Evolutionary conservation across 2,797 vertebrate species (phyloP), one percentile per base, ranked within the genome.

Genomic region (Enteromius afrohamiltoni): DNA sequence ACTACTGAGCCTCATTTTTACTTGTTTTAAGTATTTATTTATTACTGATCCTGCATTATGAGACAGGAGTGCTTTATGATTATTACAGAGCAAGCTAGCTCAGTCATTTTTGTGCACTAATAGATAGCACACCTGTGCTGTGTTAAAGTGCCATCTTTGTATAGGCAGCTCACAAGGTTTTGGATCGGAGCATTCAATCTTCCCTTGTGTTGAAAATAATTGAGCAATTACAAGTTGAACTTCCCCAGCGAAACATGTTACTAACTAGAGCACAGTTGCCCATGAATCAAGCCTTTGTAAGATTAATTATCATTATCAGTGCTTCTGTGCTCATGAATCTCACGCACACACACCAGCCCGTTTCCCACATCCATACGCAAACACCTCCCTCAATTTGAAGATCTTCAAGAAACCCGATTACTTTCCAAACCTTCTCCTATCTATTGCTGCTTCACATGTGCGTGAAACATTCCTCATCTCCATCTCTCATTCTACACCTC

Each of bases 281-380:
- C 65, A 73, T 58, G n/a, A 80, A 85, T 83, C 67, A 81, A 70
- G 70, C 26, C 77, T 80, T 53, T 86, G 75, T 80, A 49, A 74
- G 78, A 76, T 87, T 84, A 81, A 88, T 85, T 78, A 85, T 84
- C 67, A 75, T 76, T 71, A 83, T 79, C 49, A 79, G 75, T 31
- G 26, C 76, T 58, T 84, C 58, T 53, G 47, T 58, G 64, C 70
- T 77, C 49, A 79, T 89, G 87, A 87, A 82, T 86, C 76, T 21
- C 58, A 26, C 68, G 74, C 67, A 67, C 49, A 51, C 68, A 68
- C 73, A 77, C 49, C 45, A 17, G 31, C 23, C 23, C 34, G 14
- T 58, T 79, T 55, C 31, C 19, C 45, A 31, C 10, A 82, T 23
- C 26, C 69, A 45, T 34, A 67, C 0, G 3, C 64, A 58, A 77